phyloP scores from a whole-genome alignment of 2,888 invertebrate species.

The Argyresthia goedartella region DNA sequence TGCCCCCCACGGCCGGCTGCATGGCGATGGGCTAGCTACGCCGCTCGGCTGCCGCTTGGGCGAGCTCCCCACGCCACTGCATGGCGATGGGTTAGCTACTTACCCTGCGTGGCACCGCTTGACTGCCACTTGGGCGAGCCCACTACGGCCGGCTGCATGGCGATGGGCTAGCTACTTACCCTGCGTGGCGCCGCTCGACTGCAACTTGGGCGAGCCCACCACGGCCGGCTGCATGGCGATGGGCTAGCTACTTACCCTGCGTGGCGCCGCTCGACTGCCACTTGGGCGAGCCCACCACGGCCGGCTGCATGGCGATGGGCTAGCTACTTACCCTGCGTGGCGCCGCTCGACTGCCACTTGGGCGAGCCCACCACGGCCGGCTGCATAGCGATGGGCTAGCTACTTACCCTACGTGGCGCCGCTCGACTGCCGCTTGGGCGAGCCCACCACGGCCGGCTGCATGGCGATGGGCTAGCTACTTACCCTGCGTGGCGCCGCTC shows the following conservation, averaged over 20 bases:
- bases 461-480: too few species aligned
- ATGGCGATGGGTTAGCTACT: too few species aligned
- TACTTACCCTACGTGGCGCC: too few species aligned
- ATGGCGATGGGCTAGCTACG: too few species aligned
- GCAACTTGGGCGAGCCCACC: conserved; percentile 62
- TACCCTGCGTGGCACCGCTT: background rate
- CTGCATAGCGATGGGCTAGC: too few species aligned
- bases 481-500: too few species aligned
- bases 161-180: conserved; percentile 19
- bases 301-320: too few species aligned
- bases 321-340: background rate
- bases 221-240: conserved; percentile 20
- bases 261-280: background rate
- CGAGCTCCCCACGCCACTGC: conserved; percentile 49
- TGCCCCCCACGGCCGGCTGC: background rate
- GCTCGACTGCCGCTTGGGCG: background rate
- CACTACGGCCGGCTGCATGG: background rate
- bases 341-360: background rate
- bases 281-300: background rate
- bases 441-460: background rate
- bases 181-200: conserved; percentile 24
- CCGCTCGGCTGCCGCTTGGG: conserved; percentile 50
- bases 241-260: too few species aligned
- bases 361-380: background rate
- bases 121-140: background rate